Evolutionary conservation across 2,888 invertebrate species (phyloP), one percentile per base, ranked within the genome.

Genomic region (Acleris laterana): DNA sequence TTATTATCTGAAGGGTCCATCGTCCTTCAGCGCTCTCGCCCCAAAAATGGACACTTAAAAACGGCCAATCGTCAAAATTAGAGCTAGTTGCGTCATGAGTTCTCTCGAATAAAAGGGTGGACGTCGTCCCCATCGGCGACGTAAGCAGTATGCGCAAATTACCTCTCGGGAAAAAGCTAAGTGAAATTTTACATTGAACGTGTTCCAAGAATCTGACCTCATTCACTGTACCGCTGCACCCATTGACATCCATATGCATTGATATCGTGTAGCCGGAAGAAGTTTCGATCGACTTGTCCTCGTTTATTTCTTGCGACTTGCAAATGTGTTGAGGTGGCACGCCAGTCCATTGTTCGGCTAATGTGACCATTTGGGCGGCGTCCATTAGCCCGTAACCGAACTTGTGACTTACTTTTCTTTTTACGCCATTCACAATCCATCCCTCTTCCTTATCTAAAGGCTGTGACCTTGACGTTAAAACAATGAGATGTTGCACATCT

Each of bases 311-410:
- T 79, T 96, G 96, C 48, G 97, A 97, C 88, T 98, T 97, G 94
- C 99, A 99, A 78, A 98, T 98, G 83, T 98, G 98, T 86, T 99
- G 99, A 19, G 97, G 96, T 11, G 99, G 99, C 53, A 98, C 98
- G 57, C 95, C 96, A 48, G 95, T 96, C 99, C 99, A 99, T 83
- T 96, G 96, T 87, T 97, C 97, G 7, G 99, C 99, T 77, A 98
- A 91, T 65, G 95, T 95, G 20, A 99, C 99, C 96, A 99, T 96
- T 60, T 96, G 97, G 42, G 96, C 96, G 19, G 98, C 99, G 90
- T 99, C 99, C 98, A 99, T 99, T 77, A 99, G 90, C n/a, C 99
- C 99, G 87, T 99, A 99, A 50, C 99, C 99, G 85, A 99, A 99
- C 91, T 98, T 98, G 89, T 99, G 98, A 81, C 98, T 98, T 68